Evolutionary conservation across 1,140 invertebrate species (phyloP).

Genomic region (Acyrthosiphon pisum): DNA sequence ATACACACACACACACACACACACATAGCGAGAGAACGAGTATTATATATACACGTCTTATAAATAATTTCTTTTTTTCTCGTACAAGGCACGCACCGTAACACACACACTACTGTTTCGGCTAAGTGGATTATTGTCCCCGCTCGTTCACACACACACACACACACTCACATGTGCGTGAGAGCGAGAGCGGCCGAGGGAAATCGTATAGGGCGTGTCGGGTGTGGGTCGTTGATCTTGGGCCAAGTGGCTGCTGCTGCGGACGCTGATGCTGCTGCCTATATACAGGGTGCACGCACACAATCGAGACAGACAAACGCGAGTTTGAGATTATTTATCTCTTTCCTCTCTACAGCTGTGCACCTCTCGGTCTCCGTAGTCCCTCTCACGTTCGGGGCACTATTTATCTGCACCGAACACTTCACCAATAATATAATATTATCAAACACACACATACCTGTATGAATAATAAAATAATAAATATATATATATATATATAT

Average conservation of each 20-base stretch:
- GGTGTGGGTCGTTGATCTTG: conserved; percentile 51
- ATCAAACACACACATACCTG: neutral
- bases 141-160: conserved; percentile 25
- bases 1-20: neutral
- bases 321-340: neutral
- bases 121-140: conserved; percentile 47
- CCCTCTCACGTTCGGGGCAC: neutral
- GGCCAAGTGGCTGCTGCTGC: conserved; percentile 46
- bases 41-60: neutral
- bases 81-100: neutral
- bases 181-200: conserved; percentile 7
- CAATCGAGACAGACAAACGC: neutral
- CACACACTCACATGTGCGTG: neutral
- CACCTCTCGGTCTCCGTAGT: no score
- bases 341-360: neutral
- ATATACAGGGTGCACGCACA: conserved; percentile 12
- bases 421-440: neutral
- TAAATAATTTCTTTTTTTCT: conserved; percentile 9
- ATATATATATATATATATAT: neutral
- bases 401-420: neutral
- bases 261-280: neutral
- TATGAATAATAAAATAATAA: neutral
- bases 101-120: conserved; percentile 26
- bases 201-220: conserved; percentile 53
- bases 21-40: neutral